Percentiles rank a stretch among this genome's conserved stretches.
Conservation (phyloP, 37 sponge, comb jelly and placozoan species). For the Bolinopsis microptera region DNA sequence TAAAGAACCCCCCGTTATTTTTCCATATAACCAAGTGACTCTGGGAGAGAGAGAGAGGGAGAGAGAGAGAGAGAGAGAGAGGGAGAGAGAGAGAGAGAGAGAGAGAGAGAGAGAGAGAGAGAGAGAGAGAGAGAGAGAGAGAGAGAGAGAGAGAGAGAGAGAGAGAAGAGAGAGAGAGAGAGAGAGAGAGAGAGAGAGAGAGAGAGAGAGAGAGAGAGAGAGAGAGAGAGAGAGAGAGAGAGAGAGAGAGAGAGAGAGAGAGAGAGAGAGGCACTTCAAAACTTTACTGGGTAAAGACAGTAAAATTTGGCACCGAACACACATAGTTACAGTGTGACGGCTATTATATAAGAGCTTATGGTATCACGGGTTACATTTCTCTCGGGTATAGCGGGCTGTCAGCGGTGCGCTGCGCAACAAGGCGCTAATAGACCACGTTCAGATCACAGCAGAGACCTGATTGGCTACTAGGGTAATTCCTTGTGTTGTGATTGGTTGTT, state of each 20-base stretch:
- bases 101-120: constrained; percentile 7
- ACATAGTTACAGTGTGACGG: background rate
- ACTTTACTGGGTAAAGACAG: background rate
- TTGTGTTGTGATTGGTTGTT: too few relatives aligned
- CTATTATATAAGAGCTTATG: background rate
- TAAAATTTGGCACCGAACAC: background rate
- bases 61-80: constrained; percentile 7
- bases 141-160: background rate
- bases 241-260: background rate
- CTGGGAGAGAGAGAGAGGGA: background rate
- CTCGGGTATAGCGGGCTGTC: background rate
- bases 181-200: background rate
- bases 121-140: constrained; percentile 7
- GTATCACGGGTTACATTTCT: background rate
- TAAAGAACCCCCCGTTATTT: too few relatives aligned
- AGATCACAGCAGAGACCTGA: background rate
- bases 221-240: background rate
- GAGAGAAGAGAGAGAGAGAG: background rate
- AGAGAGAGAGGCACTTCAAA: background rate
- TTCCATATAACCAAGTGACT: too few relatives aligned
- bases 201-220: background rate
- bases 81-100: background rate
- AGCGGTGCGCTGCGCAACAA: background rate
- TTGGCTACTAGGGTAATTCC: background rate
- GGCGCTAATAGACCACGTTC: background rate